These are phyloP conservation scores for Elysia crispata DNA, from an alignment of 2,888 invertebrate species.

Conservation along the genomic window DNA sequence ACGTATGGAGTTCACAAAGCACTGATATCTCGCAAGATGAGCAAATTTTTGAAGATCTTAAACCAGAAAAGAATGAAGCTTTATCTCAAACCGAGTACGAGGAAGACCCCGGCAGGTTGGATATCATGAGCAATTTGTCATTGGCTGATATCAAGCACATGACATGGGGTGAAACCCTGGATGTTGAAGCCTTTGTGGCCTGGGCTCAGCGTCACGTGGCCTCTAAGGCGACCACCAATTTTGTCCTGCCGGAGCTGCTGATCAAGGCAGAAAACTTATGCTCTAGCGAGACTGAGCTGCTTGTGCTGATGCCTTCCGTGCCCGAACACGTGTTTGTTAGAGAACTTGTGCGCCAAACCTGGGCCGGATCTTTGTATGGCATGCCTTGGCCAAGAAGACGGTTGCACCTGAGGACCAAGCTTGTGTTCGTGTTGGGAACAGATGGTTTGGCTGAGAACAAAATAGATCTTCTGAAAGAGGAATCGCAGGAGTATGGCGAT, in stretches of 20 bases:
- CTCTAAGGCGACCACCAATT: no score
- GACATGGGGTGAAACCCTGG: no score
- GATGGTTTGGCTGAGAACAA: neutral
- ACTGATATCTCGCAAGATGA: no score
- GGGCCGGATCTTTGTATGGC: conserved; percentile 52
- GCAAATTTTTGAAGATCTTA: no score
- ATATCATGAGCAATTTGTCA: no score
- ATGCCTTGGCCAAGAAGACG: conserved; percentile 54
- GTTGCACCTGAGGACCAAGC: conserved; percentile 45
- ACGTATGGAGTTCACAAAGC: no score
- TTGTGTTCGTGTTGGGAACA: conserved; percentile 59
- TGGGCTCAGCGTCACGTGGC: no score
- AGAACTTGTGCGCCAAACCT: conserved; percentile 57
- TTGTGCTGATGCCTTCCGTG: conserved; percentile 57
- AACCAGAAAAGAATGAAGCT: no score
- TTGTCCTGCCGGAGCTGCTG: conserved; percentile 1
- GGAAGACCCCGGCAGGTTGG: no score
- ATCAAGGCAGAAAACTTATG: neutral
- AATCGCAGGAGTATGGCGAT: conserved; percentile 22
- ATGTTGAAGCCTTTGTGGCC: no score
- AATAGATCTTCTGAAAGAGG: neutral
- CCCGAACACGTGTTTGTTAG: conserved; percentile 51
- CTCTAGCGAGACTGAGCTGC: conserved; percentile 41
- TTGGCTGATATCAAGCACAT: no score
- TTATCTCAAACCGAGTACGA: no score